Evolutionary conservation across 2,113 vertebrate species (phyloP).

Genomic region (Gila orcuttii): DNA sequence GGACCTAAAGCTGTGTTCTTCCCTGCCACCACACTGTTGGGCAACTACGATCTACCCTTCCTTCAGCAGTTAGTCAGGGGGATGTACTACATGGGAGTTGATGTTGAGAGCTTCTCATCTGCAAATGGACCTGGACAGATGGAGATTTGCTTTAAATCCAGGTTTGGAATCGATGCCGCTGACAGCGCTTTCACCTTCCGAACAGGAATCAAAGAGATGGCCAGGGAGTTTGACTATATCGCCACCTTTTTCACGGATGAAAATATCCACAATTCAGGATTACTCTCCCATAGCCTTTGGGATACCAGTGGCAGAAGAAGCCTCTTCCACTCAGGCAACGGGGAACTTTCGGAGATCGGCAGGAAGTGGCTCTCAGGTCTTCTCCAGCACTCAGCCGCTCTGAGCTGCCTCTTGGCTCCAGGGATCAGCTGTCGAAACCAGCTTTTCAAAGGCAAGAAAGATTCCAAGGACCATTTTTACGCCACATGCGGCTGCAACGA

Average conservation of each 20-base stretch:
- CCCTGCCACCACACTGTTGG: conserved; percentile 84
- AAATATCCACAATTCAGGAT: conserved; percentile 83
- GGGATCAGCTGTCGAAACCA: conserved; percentile 81
- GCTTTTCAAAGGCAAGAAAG: conserved; percentile 80
- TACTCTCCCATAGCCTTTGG: conserved; percentile 90
- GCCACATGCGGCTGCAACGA: conserved; percentile 87
- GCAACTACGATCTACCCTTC: conserved; percentile 87
- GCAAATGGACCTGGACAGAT: conserved; percentile 88
- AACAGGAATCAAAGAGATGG: conserved; percentile 91
- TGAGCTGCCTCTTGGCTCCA: conserved; percentile 91
- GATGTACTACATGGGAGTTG: conserved; percentile 89
- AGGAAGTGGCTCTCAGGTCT: conserved; percentile 88
- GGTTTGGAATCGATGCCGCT: conserved; percentile 85
- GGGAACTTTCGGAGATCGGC: conserved; percentile 80
- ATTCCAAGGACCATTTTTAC: conserved; percentile 77
- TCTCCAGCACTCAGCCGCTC: conserved; percentile 84
- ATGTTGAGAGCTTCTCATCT: conserved; percentile 89
- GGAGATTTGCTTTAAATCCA: conserved; percentile 88
- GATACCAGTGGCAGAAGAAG: conserved; percentile 80
- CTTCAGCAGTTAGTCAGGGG: conserved; percentile 89
- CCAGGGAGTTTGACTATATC: conserved; percentile 87
- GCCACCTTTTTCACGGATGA: conserved; percentile 89
- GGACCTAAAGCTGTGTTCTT: conserved; percentile 87
- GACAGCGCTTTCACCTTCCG: conserved; percentile 93
- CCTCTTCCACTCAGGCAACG: conserved; percentile 77